Evolutionary conservation across 2,888 invertebrate genomes (phyloP).

Genomic region (Epicampocera succincta): DNA sequence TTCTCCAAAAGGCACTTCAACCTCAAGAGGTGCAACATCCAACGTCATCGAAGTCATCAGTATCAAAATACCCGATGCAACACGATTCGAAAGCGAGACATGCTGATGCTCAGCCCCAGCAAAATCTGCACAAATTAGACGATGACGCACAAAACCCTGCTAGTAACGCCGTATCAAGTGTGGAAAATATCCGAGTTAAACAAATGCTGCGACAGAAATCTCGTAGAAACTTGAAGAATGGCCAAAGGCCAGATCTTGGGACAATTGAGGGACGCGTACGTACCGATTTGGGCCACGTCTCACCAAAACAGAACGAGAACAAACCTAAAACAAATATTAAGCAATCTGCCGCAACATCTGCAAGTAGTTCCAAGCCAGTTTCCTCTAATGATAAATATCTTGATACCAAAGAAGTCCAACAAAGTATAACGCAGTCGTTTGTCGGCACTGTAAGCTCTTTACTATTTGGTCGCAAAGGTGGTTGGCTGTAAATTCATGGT

Average conservation of each 20-base stretch:
- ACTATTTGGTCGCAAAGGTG: constrained; percentile 92
- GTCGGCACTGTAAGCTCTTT: constrained; percentile 90
- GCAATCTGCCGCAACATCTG: constrained; percentile 54
- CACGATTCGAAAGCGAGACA: constrained; percentile 10
- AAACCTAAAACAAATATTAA: constrained; percentile 15
- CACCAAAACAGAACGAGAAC: constrained; percentile 61
- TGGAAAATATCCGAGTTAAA: constrained; percentile 78
- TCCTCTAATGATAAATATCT: constrained; percentile 53
- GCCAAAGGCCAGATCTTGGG: constrained; percentile 85
- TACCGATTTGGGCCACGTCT: constrained; percentile 76
- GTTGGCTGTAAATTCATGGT: constrained; percentile 84
- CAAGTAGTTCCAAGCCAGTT: constrained; percentile 52
- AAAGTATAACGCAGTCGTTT: constrained; percentile 82
- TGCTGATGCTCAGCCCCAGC: constrained; percentile 5
- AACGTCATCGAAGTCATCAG: constrained; percentile 24
- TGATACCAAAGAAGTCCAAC: constrained; percentile 69
- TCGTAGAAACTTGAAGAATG: constrained; percentile 82
- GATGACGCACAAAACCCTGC: constrained; percentile 51
- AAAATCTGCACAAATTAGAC: constrained; percentile 58
- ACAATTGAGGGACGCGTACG: constrained; percentile 80
- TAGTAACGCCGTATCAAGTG: constrained; percentile 40
- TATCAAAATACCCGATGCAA: constrained; percentile 1
- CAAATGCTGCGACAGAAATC: constrained; percentile 84
- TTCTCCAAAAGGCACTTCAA: constrained; percentile 77
- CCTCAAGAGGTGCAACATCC: constrained; percentile 35